Conservation (phyloP, 1,140 invertebrate genomes). For the Nylanderia fulva region DNA sequence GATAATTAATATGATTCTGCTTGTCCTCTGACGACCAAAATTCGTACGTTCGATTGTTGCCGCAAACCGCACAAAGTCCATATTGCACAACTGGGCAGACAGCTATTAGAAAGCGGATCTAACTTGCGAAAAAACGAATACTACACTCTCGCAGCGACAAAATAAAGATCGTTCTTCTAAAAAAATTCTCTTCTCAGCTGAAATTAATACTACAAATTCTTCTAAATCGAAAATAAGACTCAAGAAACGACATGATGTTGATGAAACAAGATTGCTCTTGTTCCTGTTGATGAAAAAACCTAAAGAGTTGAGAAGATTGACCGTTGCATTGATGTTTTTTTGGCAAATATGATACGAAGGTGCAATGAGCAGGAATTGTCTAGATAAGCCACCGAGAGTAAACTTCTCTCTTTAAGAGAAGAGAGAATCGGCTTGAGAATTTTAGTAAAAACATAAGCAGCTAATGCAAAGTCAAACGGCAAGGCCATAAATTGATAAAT, state of each 20-base stretch:
- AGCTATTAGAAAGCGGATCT: neutral
- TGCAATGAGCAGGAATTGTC: neutral
- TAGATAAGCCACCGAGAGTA: neutral
- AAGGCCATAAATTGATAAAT: neutral
- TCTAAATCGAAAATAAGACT: neutral
- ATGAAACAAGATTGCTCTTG: neutral
- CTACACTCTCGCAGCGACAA: neutral
- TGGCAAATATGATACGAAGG: neutral
- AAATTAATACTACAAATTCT: neutral
- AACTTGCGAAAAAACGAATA: neutral
- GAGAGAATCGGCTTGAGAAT: neutral
- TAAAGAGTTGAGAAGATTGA: neutral
- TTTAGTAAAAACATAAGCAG: neutral
- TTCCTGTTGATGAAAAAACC: neutral
- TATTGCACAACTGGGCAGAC: neutral
- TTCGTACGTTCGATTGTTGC: neutral
- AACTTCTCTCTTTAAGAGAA: neutral
- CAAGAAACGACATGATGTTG: neutral
- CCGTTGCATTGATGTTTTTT: rapidly evolving
- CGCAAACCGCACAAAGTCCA: neutral
- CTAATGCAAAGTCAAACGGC: neutral
- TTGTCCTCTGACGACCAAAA: neutral
- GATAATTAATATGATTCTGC: constrained; percentile 7
- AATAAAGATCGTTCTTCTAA: too few species aligned
- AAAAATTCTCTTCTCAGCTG: neutral